These are phyloP conservation scores for Dasysyrphus tricinctus DNA, from an alignment of 2,888 invertebrate genomes.

Conservation along the genomic window DNA sequence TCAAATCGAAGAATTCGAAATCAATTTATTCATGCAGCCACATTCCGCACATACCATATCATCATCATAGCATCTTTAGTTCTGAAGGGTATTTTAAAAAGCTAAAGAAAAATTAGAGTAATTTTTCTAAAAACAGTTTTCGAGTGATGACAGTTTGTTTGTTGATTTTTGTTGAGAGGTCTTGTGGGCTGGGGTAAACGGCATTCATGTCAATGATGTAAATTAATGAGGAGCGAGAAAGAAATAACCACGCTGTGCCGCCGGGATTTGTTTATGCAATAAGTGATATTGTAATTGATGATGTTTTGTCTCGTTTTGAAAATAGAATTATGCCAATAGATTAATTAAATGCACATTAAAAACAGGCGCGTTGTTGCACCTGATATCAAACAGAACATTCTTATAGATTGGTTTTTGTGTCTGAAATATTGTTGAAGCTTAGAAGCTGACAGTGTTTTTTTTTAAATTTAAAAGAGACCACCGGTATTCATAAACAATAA, in stretches of 20 bases:
- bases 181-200: slow-evolving; percentile 41
- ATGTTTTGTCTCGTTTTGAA: slow-evolving; percentile 62
- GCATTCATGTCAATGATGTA: slow-evolving; percentile 47
- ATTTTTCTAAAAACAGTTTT: slow-evolving; percentile 65
- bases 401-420: background rate
- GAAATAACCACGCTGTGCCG: slow-evolving; percentile 37
- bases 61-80: background rate
- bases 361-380: no score
- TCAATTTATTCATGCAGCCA: slow-evolving; percentile 47
- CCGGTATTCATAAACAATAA: no score
- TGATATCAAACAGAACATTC: background rate
- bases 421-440: no score
- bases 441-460: no score
- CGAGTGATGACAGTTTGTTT: slow-evolving; percentile 75
- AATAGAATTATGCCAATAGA: slow-evolving; percentile 46
- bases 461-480: no score
- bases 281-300: slow-evolving; percentile 51
- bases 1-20: slow-evolving; percentile 60
- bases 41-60: slow-evolving; percentile 41
- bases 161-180: slow-evolving; percentile 68
- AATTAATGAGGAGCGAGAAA: slow-evolving; percentile 68
- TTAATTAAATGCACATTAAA: slow-evolving; percentile 35
- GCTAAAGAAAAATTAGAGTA: slow-evolving; percentile 38
- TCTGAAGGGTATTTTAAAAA: slow-evolving; percentile 50
- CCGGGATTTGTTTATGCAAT: slow-evolving; percentile 51